Evolutionary conservation across 2,797 vertebrate species (phyloP).

Genomic region (Pangasius mekongensis): DNA sequence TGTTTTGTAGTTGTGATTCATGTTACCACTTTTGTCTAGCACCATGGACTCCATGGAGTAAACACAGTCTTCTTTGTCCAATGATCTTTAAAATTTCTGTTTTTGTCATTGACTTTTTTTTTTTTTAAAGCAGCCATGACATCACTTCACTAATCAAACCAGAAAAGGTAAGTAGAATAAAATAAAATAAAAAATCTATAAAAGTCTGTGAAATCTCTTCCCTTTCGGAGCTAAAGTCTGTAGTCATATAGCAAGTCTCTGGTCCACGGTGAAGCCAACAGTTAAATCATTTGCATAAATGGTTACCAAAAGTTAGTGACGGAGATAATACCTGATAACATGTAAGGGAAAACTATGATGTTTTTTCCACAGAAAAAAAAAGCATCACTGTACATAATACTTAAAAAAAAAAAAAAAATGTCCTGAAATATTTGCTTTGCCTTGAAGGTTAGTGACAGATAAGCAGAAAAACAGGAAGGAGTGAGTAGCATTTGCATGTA

Average conservation of each 20-base stretch:
- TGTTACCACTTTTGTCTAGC: not conserved
- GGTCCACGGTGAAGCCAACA: not conserved
- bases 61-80: not conserved
- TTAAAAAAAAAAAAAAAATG: not conserved
- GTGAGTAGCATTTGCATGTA: not conserved
- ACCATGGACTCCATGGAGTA: not conserved
- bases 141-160: not conserved
- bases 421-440: not conserved
- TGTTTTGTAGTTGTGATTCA: not conserved
- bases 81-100: not conserved
- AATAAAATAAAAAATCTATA: not conserved
- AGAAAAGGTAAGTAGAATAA: not conserved
- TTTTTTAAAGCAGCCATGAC: too few species aligned
- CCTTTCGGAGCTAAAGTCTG: not conserved
- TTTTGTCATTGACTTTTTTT: not conserved
- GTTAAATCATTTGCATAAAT: slow-evolving; percentile 1
- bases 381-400: not conserved
- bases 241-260: not conserved
- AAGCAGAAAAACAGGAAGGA: not conserved
- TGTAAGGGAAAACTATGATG: not conserved
- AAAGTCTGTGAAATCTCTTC: not conserved
- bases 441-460: not conserved
- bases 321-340: not conserved
- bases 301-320: not conserved
- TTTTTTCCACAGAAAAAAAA: not conserved